phyloP scores from a whole-genome alignment of 1,140 invertebrate species.

The Drosophila serrata region DNA sequence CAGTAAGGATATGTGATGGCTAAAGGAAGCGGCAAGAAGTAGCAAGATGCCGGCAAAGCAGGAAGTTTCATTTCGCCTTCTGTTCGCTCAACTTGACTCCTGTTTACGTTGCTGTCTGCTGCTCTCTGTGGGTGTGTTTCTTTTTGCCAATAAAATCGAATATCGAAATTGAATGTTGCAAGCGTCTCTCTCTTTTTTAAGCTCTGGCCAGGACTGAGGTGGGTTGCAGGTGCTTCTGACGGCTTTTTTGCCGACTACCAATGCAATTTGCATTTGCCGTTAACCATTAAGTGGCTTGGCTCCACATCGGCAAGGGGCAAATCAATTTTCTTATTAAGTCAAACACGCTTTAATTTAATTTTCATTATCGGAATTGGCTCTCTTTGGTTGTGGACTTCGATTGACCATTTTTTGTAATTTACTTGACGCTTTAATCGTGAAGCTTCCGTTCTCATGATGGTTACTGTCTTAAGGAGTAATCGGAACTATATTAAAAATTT shows the following conservation, averaged over 20 bases:
- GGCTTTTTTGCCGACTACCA: constrained; percentile 28
- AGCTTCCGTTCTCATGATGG: neutral
- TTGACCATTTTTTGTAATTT: constrained; percentile 14
- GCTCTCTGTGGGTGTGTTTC: constrained; percentile 18
- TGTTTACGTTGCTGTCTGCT: constrained; percentile 45
- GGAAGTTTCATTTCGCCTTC: constrained; percentile 79
- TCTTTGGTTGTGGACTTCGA: constrained; percentile 3
- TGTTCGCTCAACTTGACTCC: constrained; percentile 59
- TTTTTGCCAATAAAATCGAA: constrained; percentile 77
- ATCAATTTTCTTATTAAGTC: constrained; percentile 78
- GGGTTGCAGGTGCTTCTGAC: constrained; percentile 19
- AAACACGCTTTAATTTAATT: constrained; percentile 70
- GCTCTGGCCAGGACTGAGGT: constrained; percentile 1
- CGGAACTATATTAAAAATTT: too few species aligned
- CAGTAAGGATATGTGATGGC: constrained; percentile 75
- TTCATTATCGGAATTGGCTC: constrained; percentile 34
- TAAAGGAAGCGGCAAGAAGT: constrained; percentile 72
- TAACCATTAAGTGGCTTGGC: constrained; percentile 44
- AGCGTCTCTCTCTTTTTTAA: constrained; percentile 3
- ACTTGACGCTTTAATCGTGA: constrained; percentile 18
- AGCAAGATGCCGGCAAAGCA: constrained; percentile 66
- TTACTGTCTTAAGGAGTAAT: too few species aligned
- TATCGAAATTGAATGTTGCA: constrained; percentile 80
- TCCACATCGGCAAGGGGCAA: constrained; percentile 38
- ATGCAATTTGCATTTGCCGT: constrained; percentile 60